phyloP scores from a whole-genome alignment of 2,113 vertebrate species.

The Tympanuchus pallidicinctus region DNA sequence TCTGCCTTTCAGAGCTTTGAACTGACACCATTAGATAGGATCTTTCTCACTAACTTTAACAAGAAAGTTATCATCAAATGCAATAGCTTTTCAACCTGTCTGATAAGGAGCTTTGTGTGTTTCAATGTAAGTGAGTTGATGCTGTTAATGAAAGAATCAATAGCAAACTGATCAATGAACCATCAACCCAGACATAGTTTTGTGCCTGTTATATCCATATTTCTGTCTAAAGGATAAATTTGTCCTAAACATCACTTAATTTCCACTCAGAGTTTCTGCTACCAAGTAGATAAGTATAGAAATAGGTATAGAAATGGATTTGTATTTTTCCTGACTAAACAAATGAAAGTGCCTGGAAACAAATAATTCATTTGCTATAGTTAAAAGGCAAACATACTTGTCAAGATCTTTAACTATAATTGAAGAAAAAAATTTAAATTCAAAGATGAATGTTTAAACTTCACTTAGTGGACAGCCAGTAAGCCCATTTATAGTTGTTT shows the following conservation, averaged over 20 bases:
- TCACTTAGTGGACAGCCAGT: conserved; percentile 2
- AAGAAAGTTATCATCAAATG: neutral
- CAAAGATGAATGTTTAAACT: conserved; percentile 23
- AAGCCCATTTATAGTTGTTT: conserved; percentile 25
- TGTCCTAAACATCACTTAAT: neutral
- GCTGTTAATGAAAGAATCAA: conserved; percentile 16
- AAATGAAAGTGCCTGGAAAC: conserved; percentile 17
- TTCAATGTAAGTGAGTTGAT: neutral
- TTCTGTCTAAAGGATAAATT: conserved; percentile 37
- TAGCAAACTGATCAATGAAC: conserved; percentile 11
- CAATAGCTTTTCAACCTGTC: neutral
- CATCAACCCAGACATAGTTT: neutral
- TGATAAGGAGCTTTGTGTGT: neutral
- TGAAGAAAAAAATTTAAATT: neutral
- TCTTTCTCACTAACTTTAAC: neutral
- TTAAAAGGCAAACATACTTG: conserved; percentile 39
- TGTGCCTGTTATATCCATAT: neutral
- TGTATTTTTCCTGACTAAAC: neutral
- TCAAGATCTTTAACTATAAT: conserved; percentile 23
- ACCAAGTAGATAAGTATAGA: neutral
- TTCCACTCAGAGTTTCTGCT: neutral
- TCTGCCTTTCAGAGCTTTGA: neutral
- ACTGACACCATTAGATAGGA: neutral
- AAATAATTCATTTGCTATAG: conserved; percentile 33
- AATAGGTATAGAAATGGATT: neutral